Evolutionary conservation across 2,113 vertebrate species (phyloP).

Genomic region (Dryoscopus gambensis): DNA sequence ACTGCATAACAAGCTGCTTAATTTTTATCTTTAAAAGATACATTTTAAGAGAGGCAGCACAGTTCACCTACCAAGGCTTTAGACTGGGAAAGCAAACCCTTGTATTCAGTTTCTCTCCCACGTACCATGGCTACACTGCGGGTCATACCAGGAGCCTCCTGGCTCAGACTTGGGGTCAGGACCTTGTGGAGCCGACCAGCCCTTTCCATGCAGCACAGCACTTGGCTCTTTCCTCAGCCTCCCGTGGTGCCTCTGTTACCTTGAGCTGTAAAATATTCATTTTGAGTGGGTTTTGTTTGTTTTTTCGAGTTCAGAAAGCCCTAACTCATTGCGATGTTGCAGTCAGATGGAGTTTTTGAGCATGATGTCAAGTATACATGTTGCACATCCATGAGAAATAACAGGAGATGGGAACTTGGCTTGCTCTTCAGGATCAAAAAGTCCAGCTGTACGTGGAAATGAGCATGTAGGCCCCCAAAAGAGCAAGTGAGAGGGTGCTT

Average conservation of each 20-base stretch:
- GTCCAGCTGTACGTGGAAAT: not conserved
- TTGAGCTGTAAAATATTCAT: not conserved
- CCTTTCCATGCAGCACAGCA: not conserved
- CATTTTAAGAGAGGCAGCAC: not conserved
- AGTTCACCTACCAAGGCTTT: not conserved
- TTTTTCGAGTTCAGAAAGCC: not conserved
- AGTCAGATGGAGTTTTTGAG: not conserved
- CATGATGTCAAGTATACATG: fast-evolving
- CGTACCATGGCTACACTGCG: fast-evolving
- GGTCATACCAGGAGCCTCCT: not conserved
- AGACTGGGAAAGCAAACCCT: not conserved
- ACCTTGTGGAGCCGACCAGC: not conserved
- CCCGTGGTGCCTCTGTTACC: not conserved
- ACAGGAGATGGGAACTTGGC: not conserved
- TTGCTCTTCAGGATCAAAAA: not conserved
- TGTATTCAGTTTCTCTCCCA: not conserved
- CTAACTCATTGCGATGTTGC: fast-evolving
- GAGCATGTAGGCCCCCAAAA: not conserved
- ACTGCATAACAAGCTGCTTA: not conserved
- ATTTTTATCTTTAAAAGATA: constrained; percentile 22
- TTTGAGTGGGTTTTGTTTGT: not conserved
- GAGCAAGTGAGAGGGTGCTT: not conserved
- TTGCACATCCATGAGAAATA: not conserved
- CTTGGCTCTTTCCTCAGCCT: constrained; percentile 9
- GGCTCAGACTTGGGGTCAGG: not conserved